phyloP scores from a whole-genome alignment of 2,888 invertebrate species.

The Abscondita cerata region DNA sequence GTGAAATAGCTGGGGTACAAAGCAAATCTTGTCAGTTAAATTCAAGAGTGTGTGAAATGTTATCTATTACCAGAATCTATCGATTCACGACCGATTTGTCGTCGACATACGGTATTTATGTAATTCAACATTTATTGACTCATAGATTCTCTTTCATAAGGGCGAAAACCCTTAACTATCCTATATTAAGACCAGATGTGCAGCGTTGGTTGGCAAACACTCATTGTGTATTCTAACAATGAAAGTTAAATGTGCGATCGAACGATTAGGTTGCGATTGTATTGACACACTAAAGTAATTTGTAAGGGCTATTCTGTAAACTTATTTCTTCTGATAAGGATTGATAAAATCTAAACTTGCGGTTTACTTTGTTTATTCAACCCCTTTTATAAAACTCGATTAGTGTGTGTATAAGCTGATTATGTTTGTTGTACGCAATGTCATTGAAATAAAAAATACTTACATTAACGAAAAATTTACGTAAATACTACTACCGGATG shows the following conservation, averaged over 20 bases:
- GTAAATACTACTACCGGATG: background rate
- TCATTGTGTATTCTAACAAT: slow-evolving; percentile 56
- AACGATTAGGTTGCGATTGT: slow-evolving; percentile 58
- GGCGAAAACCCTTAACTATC: slow-evolving; percentile 41
- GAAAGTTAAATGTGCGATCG: slow-evolving; percentile 59
- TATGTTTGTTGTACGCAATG: slow-evolving; percentile 27
- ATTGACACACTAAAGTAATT: slow-evolving; percentile 57
- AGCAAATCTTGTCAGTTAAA: slow-evolving; percentile 43
- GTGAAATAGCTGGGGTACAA: slow-evolving; percentile 29
- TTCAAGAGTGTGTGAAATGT: slow-evolving; percentile 56
- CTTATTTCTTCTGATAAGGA: slow-evolving; percentile 43
- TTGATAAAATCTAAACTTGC: slow-evolving; percentile 51
- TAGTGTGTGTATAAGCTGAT: slow-evolving; percentile 49
- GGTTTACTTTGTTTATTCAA: slow-evolving; percentile 53
- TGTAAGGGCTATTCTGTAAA: slow-evolving; percentile 54
- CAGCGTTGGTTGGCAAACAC: slow-evolving; percentile 55
- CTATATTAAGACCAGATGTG: slow-evolving; percentile 56
- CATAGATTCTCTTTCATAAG: slow-evolving; percentile 41
- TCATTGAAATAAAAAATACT: background rate
- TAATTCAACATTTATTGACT: slow-evolving; percentile 52
- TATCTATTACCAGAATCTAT: slow-evolving; percentile 55
- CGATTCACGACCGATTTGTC: slow-evolving; percentile 56
- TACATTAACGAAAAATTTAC: background rate
- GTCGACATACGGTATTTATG: slow-evolving; percentile 54
- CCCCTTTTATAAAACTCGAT: slow-evolving; percentile 49